phyloP scores from a whole-genome alignment of 2,888 invertebrate genomes.

The Formica aserva region DNA sequence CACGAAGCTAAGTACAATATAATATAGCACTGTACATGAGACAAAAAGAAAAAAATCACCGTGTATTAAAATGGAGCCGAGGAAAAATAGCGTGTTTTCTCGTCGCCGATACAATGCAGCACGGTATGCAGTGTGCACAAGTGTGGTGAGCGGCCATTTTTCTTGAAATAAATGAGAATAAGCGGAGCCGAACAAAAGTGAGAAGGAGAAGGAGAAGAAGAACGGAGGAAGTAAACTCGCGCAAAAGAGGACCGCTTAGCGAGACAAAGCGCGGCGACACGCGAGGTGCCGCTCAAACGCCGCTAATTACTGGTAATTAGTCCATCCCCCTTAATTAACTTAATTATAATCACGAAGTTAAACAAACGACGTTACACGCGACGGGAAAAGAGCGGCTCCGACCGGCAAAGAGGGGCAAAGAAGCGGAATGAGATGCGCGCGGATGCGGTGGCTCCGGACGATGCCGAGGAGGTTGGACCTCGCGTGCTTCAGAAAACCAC shows the following conservation, averaged over 20 bases:
- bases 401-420: conserved; percentile 56
- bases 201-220: conserved; percentile 11
- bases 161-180: conserved; percentile 27
- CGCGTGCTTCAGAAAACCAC: conserved; percentile 60
- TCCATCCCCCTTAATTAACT: conserved; percentile 78
- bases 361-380: conserved; percentile 74
- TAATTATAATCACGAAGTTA: conserved; percentile 81
- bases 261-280: conserved; percentile 66
- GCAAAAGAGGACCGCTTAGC: conserved; percentile 47
- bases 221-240: not conserved
- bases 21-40: not conserved
- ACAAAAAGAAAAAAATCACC: conserved; percentile 8
- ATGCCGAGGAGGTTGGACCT: conserved; percentile 61
- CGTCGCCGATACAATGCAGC: not conserved
- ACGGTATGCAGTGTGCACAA: not conserved
- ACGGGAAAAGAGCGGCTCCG: not conserved
- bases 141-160: conserved; percentile 19
- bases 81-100: conserved; percentile 38
- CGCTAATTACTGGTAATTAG: conserved; percentile 83
- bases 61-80: conserved; percentile 2
- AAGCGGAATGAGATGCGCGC: conserved; percentile 74
- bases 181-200: conserved; percentile 26
- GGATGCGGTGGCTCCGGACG: conserved; percentile 53
- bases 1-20: not conserved
- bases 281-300: conserved; percentile 76